Percentiles rank a stretch among this genome's conserved stretches.
These are phyloP conservation scores for Drosophila pseudotalamancana DNA, from an alignment of 2,888 invertebrate genomes.

Conservation along the genomic window DNA sequence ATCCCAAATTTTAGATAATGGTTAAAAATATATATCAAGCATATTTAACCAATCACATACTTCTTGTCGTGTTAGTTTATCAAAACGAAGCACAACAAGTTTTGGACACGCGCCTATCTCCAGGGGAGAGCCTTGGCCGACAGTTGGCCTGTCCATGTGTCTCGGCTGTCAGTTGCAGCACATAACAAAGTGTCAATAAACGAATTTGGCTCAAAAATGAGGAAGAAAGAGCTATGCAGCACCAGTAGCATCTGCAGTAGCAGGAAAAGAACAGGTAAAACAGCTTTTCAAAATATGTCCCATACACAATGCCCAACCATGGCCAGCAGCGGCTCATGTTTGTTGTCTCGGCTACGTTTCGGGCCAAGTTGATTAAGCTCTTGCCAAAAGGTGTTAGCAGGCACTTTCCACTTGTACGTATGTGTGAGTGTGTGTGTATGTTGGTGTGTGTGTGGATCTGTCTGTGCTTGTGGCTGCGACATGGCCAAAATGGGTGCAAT, in stretches of 20 bases:
- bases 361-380: conserved; percentile 57
- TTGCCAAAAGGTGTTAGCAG: conserved; percentile 47
- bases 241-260: conserved; percentile 3
- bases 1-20: too few species aligned
- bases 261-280: conserved; percentile 20
- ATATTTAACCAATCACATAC: too few species aligned
- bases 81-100: background rate
- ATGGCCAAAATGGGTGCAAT: conserved; percentile 14
- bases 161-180: conserved; percentile 67
- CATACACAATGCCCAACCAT: background rate
- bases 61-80: background rate
- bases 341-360: conserved; percentile 32
- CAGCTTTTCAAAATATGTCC: conserved; percentile 22
- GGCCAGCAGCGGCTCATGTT: conserved; percentile 22
- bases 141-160: conserved; percentile 35
- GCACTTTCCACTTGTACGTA: conserved; percentile 3
- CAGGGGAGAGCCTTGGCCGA: conserved; percentile 17
- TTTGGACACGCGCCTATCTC: conserved; percentile 6
- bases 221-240: conserved; percentile 5
- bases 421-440: background rate
- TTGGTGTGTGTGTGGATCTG: background rate
- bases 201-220: conserved; percentile 53
- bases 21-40: too few species aligned
- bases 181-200: conserved; percentile 76
- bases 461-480: conserved; percentile 3